These are phyloP conservation scores for Cerastis leucographa DNA, from an alignment of 2,888 invertebrate genomes.

Conservation along the genomic window DNA sequence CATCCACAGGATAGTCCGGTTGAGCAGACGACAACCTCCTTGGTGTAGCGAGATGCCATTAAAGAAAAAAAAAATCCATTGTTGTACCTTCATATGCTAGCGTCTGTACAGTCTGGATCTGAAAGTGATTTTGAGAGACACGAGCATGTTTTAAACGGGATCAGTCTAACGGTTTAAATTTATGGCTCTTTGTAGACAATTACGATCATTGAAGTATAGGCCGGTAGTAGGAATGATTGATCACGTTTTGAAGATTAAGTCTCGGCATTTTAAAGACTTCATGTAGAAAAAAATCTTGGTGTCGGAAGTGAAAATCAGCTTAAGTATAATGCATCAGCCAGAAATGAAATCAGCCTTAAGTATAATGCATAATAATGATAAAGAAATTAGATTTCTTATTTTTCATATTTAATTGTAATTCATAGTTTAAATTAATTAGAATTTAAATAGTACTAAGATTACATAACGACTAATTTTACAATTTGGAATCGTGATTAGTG, in stretches of 20 bases:
- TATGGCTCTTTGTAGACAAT: neutral
- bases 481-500: constrained; percentile 41
- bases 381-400: constrained; percentile 62
- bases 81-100: too few species aligned
- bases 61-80: too few species aligned
- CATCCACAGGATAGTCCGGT: too few species aligned
- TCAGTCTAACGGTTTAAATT: neutral
- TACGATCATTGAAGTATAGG: neutral
- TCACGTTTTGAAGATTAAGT: constrained; percentile 9
- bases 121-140: too few species aligned
- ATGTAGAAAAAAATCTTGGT: neutral
- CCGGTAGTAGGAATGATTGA: too few species aligned
- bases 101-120: too few species aligned
- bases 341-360: constrained; percentile 27
- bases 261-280: constrained; percentile 1
- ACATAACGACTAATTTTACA: constrained; percentile 12
- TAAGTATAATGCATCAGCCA: constrained; percentile 41
- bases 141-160: neutral
- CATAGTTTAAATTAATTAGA: constrained; percentile 43
- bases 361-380: constrained; percentile 62
- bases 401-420: constrained; percentile 57
- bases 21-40: too few species aligned
- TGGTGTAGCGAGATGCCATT: too few species aligned
- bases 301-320: constrained; percentile 8
- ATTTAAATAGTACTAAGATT: constrained; percentile 51